Evolutionary conservation across 2,797 vertebrate genomes (phyloP).

Genomic region (Valencia hispanica): DNA sequence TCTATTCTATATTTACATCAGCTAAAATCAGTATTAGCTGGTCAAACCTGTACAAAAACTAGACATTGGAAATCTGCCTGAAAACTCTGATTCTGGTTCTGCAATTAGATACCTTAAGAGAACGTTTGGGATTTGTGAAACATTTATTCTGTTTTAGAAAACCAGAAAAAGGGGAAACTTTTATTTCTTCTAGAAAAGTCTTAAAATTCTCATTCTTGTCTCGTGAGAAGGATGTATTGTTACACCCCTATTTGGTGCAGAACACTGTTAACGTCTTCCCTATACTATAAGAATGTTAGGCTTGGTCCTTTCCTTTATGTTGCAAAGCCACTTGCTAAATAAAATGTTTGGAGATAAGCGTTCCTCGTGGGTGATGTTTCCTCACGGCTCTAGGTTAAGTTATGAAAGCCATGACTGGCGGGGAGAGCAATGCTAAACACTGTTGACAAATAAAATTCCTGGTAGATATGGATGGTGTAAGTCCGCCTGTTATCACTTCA

Average conservation of each 20-base stretch:
- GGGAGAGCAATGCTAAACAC: not conserved
- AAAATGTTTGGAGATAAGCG: not conserved
- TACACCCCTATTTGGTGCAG: not conserved
- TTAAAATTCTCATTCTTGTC: not conserved
- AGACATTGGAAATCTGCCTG: not conserved
- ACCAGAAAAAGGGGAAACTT: not conserved
- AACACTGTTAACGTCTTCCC: not conserved
- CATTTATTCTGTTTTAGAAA: not conserved
- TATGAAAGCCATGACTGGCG: not conserved
- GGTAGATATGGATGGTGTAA: not conserved
- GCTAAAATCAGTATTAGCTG: not conserved
- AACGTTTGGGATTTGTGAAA: not conserved
- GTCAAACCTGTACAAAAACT: not conserved
- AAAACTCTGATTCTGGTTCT: not conserved
- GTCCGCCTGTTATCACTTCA: not conserved
- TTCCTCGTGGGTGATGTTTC: not conserved
- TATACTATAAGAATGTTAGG: not conserved
- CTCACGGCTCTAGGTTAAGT: not conserved
- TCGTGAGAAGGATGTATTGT: not conserved
- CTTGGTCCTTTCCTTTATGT: slow-evolving; percentile 1
- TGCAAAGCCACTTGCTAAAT: slow-evolving; percentile 5
- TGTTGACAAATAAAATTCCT: not conserved
- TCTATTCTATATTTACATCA: not conserved
- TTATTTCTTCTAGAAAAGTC: not conserved
- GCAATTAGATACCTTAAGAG: not conserved